Percentiles rank a stretch among this genome's conserved stretches.
These are phyloP conservation scores for Tillus elongatus DNA, from an alignment of 2,888 invertebrate genomes.

Conservation along the genomic window DNA sequence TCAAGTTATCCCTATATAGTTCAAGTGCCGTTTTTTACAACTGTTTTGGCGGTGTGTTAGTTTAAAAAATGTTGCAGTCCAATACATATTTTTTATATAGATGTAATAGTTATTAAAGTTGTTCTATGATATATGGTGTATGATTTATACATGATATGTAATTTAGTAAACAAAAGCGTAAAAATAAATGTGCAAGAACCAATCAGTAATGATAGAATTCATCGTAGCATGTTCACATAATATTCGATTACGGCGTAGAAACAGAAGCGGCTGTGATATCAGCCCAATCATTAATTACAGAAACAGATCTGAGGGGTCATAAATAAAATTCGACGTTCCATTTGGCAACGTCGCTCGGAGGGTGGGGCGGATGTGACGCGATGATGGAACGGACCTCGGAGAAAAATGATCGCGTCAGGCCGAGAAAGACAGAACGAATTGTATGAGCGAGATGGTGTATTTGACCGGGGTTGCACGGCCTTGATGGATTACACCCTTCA, in stretches of 20 bases:
- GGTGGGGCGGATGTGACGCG: constrained; percentile 59
- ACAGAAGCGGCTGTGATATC: constrained; percentile 34
- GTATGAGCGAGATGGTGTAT: constrained; percentile 53
- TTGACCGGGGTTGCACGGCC: constrained; percentile 47
- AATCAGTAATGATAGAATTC: no score
- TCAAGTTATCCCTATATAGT: no score
- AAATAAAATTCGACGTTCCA: constrained; percentile 46
- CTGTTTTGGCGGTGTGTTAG: no score
- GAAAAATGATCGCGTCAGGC: constrained; percentile 61
- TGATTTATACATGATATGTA: no score
- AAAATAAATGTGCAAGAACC: no score
- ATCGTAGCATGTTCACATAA: no score
- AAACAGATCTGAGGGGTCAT: constrained; percentile 42
- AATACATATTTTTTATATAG: no score
- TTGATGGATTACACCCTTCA: constrained; percentile 46
- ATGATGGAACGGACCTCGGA: constrained; percentile 64
- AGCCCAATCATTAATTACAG: constrained; percentile 44
- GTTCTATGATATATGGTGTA: no score
- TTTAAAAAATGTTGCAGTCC: no score
- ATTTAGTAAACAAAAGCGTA: no score
- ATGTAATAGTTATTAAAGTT: no score
- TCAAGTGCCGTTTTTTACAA: no score
- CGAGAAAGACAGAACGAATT: constrained; percentile 36
- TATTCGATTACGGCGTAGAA: constrained; percentile 26
- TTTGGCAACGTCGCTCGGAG: constrained; percentile 48